Conservation (phyloP, 2,797 vertebrate species). For the Cossypha dichroa region DNA sequence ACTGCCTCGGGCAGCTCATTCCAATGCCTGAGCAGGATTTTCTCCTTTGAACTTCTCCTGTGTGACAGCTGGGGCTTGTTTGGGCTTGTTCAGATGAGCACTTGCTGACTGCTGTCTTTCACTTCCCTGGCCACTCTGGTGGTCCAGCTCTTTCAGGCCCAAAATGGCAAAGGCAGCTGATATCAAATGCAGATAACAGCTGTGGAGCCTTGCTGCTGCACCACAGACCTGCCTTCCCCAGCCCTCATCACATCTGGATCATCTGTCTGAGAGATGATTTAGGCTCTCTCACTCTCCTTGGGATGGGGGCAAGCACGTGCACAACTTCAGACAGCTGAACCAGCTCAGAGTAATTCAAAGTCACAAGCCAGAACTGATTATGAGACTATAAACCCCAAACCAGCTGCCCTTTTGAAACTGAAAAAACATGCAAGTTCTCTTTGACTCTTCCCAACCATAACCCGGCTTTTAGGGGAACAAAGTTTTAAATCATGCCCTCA, state of each 20-base stretch:
- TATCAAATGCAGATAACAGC: fast-evolving
- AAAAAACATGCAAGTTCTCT: neutral
- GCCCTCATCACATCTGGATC: neutral
- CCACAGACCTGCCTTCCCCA: neutral
- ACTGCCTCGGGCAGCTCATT: fast-evolving
- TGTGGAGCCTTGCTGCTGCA: neutral
- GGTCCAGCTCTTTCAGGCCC: neutral
- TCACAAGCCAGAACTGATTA: neutral
- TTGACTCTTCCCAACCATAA: neutral
- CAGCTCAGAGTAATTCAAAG: neutral
- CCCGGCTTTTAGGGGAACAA: neutral
- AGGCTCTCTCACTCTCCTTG: neutral
- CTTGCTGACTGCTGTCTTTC: neutral
- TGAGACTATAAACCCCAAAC: neutral
- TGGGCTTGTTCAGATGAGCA: neutral
- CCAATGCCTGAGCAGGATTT: neutral
- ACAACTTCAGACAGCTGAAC: neutral
- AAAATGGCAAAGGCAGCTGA: neutral
- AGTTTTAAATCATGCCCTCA: neutral
- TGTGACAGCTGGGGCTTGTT: no score
- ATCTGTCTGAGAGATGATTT: neutral
- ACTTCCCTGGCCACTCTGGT: neutral
- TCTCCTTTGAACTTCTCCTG: neutral
- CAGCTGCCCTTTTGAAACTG: neutral
- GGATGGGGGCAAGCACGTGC: fast-evolving